Conservation (phyloP, 2,888 invertebrate species). For the Ophioninae sp. region DNA sequence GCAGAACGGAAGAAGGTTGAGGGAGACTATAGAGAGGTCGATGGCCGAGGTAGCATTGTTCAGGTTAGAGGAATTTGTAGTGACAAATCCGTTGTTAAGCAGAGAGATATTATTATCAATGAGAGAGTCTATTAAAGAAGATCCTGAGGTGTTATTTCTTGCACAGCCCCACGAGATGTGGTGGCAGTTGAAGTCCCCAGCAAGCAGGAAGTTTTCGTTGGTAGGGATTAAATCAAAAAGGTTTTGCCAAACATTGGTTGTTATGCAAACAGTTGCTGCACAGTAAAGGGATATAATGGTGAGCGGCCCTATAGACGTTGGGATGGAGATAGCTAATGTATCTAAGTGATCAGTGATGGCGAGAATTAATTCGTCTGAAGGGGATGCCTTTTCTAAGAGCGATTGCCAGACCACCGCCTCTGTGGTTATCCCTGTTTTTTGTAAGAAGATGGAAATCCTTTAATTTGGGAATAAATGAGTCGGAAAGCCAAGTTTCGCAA, state of each 20-base stretch:
- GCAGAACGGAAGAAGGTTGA: background rate
- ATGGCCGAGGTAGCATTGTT: constrained; percentile 9
- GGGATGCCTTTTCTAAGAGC: constrained; percentile 31
- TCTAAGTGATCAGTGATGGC: constrained; percentile 4
- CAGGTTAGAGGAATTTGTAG: background rate
- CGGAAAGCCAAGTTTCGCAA: constrained; percentile 19
- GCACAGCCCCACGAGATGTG: constrained; percentile 39
- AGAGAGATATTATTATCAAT: background rate
- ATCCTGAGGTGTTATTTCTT: background rate
- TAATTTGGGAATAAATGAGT: background rate
- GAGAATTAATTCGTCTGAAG: constrained; percentile 1
- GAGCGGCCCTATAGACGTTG: constrained; percentile 21
- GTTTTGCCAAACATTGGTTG: background rate
- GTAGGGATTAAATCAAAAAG: background rate
- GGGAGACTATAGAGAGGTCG: constrained; percentile 1
- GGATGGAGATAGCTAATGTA: constrained; percentile 29
- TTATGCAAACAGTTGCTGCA: background rate
- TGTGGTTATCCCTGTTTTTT: background rate
- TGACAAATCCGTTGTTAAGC: constrained; percentile 32
- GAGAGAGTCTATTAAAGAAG: constrained; percentile 11
- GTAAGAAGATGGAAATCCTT: constrained; percentile 10
- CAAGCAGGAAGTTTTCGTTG: constrained; percentile 6
- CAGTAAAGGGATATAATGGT: constrained; percentile 19
- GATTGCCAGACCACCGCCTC: constrained; percentile 32
- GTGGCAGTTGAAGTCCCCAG: constrained; percentile 38